Conservation (phyloP, 2,888 invertebrate species). For the Drosophila kanekoi region DNA sequence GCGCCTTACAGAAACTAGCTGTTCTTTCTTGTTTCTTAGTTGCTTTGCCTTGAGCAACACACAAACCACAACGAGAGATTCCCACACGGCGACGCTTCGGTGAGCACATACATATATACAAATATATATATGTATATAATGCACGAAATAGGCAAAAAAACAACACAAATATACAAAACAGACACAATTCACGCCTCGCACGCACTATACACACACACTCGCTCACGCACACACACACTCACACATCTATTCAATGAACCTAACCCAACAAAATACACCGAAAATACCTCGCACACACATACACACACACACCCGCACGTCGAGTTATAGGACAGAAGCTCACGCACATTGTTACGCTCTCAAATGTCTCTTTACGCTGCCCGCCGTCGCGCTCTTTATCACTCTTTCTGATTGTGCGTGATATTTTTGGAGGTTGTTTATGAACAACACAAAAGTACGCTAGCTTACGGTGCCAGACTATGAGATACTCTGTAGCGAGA, state of each 20-base stretch:
- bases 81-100: constrained; percentile 59
- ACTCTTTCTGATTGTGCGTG: constrained; percentile 33
- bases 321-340: constrained; percentile 38
- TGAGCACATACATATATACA: constrained; percentile 28
- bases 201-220: constrained; percentile 38
- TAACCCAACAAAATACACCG: constrained; percentile 77
- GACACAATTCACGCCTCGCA: constrained; percentile 58
- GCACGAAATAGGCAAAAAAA: constrained; percentile 37
- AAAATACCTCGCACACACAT: constrained; percentile 18
- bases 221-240: background rate
- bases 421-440: constrained; percentile 66
- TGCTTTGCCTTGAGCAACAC: constrained; percentile 59
- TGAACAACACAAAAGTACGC: constrained; percentile 24
- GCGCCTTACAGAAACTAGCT: background rate
- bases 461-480: background rate
- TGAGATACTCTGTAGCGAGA: background rate
- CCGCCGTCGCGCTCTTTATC: background rate
- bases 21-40: constrained; percentile 9
- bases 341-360: constrained; percentile 54
- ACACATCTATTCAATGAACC: constrained; percentile 54
- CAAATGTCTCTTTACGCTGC: constrained; percentile 1
- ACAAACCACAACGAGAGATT: constrained; percentile 62
- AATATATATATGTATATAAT: constrained; percentile 3
- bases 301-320: constrained; percentile 31
- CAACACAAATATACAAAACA: constrained; percentile 33